These are phyloP conservation scores for Pseudopodoces humilis DNA, from an alignment of 2,113 vertebrate species.

Conservation along the genomic window DNA sequence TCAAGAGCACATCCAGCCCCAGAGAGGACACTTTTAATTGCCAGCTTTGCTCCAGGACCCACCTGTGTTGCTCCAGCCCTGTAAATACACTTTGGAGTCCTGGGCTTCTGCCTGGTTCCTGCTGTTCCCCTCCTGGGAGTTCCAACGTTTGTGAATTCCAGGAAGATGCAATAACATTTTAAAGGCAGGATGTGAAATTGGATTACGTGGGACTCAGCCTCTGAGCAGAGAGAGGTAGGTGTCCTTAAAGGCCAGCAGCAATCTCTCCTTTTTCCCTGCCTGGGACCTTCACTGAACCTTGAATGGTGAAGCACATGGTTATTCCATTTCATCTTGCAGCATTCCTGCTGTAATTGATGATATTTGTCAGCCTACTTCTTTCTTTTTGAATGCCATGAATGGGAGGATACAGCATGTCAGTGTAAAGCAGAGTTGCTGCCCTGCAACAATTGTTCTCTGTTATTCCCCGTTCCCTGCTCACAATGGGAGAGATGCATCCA, in stretches of 20 bases:
- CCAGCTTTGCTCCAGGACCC: not conserved
- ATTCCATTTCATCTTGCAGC: conserved; percentile 47
- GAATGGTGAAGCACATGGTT: not conserved
- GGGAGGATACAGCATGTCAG: not conserved
- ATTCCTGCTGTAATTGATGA: conserved; percentile 38
- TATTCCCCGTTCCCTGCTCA: not conserved
- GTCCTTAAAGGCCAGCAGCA: conserved; percentile 12
- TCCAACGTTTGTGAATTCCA: not conserved
- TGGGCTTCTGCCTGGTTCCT: not conserved
- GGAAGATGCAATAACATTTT: conserved; percentile 27
- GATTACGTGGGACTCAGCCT: conserved; percentile 23
- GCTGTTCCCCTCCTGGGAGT: not conserved
- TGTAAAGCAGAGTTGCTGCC: not conserved
- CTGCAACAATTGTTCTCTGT: not conserved
- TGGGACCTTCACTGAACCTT: conserved; percentile 24
- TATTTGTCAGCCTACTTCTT: not conserved
- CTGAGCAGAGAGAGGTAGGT: not conserved
- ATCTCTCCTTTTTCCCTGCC: conserved; percentile 12
- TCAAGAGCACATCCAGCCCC: not conserved
- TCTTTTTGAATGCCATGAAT: not conserved
- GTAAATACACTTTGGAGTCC: not conserved
- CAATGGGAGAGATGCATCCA: not conserved
- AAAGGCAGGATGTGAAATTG: conserved; percentile 54
- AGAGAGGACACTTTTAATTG: not conserved
- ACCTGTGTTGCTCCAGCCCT: not conserved